Evolutionary conservation across 2,113 vertebrate genomes (phyloP), one percentile per base, ranked within the genome.

Genomic region (Thamnophis sirtalis): DNA sequence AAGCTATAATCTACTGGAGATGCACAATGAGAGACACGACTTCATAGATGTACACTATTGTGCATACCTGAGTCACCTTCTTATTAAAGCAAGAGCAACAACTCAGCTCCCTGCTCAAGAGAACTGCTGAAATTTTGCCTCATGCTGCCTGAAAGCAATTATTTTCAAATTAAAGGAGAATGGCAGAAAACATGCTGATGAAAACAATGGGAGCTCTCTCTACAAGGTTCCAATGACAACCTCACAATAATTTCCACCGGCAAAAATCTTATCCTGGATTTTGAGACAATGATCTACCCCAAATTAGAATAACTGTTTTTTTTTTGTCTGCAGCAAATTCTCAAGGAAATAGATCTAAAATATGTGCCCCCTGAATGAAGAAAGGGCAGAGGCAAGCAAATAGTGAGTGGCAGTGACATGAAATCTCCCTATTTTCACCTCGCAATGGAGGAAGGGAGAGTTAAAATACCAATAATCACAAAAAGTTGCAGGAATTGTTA

Each of bases 401-500:
- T 38, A 21, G 2, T 22, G 43, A 43, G 51, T 68, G 15, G 58
- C n/a, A 28, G 15, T 58, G 48, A 22, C n/a, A 84, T 50, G 13
- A 0, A 2, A 53, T 86, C 28, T 28, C 1, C 0, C 1, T 33
- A 38, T 0, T 2, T 0, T 0, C 17, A 90, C 4, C 24, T 90
- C 26, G 0, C n/a, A 21, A 73, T 7, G 1, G 6, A 84, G 9
- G 0, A 3, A 73, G 53, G 91, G 90, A 24, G 5, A 90, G 90
- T 73, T 88, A 7, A 13, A 87, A 89, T 63, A 87, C 3, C 1
- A 21, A 1, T 0, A 0, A 55, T 3, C 5, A 22, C 10, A 87
- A 87, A 80, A 93, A 13, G 4, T 91, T 0, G 33, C 50, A 55
- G 87, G 89, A 3, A 56, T 3, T 90, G 90, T 96, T 97, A 97